phyloP scores from a whole-genome alignment of 2,797 vertebrate genomes.

The Megaceryle alcyon region DNA sequence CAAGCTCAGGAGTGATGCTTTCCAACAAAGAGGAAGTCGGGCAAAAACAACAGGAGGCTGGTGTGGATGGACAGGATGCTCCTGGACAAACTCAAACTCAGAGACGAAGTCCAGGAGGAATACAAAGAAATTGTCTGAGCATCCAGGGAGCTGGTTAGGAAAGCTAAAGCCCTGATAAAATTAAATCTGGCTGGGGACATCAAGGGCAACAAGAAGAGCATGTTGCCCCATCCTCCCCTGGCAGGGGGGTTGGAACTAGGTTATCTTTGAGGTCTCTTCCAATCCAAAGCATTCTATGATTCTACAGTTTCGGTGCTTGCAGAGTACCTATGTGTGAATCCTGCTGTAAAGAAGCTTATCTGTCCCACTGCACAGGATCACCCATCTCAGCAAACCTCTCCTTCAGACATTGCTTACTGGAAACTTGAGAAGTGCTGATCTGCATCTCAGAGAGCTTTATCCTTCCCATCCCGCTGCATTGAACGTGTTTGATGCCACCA shows the following conservation, averaged over 20 bases:
- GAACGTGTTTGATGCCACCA: fast-evolving
- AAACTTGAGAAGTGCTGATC: neutral
- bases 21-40: neutral
- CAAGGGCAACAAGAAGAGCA: neutral
- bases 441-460: neutral
- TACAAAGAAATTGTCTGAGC: neutral
- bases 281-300: neutral
- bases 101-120: neutral
- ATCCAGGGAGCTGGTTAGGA: neutral
- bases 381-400: neutral
- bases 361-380: neutral
- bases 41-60: neutral
- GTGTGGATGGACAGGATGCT: neutral
- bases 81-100: neutral
- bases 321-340: fast-evolving
- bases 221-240: neutral
- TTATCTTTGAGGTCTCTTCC: neutral
- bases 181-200: neutral
- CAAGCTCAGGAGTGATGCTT: neutral
- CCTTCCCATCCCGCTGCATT: neutral
- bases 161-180: neutral
- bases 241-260: neutral
- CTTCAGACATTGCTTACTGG: fast-evolving
- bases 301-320: neutral
- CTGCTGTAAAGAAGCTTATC: neutral